Evolutionary conservation across 2,888 invertebrate genomes (phyloP), one percentile per base, ranked within the genome.

Genomic region (Ptychoptera contaminata): DNA sequence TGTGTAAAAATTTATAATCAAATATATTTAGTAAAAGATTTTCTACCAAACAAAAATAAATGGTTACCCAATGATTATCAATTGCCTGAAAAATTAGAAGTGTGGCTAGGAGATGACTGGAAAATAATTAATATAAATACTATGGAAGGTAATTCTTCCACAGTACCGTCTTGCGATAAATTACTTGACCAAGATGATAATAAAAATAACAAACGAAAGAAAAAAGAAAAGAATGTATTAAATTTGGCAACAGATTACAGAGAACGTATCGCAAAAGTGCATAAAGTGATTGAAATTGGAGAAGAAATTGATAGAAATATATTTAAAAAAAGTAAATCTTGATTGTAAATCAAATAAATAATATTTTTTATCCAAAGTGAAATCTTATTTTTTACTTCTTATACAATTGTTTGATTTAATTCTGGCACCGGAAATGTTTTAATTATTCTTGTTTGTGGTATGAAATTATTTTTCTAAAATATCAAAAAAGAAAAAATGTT

Each of bases 381-480:
- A n/a, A n/a, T n/a, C n/a, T n/a, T n/a, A n/a, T n/a, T n/a, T n/a
- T n/a, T n/a, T n/a, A n/a, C n/a, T n/a, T n/a, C n/a, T 23, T 23
- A 23, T 23, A 3, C 7, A 23, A 23, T 23, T 5, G 23, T 23
- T 23, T 23, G 23, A 23, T 23, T 23, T 5, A 23, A 5, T 23
- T 23, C 41, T n/a, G 46, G 42, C n/a, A 44, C 42, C 35, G 51
- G 44, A 29, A 48, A 52, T 49, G 52, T 55, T 45, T 1, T 49
- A 31, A 59, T 37, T n/a, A 56, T 42, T 3, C 48, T 45, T 1
- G 52, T 51, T 42, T 60, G 61, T 2, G 54, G 53, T 46, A 52
- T 54, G 16, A 49, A 51, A 43, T 56, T 57, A 4, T 40, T 45
- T 29, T 54, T 56, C 60, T 59, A 41, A 23, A 53, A 53, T 40